These are phyloP conservation scores for Anthonomus grandis DNA, from an alignment of 1,140 invertebrate genomes.

Conservation along the genomic window DNA sequence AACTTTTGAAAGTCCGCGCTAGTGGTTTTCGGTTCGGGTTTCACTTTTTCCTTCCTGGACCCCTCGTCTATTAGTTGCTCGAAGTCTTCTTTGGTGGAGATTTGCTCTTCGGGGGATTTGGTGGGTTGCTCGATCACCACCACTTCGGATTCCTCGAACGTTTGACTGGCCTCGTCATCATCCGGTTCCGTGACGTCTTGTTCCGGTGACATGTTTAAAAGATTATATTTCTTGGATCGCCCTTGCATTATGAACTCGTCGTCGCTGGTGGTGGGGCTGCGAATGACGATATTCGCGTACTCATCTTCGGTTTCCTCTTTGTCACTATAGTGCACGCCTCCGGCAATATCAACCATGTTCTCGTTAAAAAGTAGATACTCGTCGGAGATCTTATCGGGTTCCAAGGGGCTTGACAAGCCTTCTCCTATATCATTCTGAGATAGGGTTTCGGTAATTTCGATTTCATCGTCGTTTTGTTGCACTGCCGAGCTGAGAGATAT, in stretches of 20 bases:
- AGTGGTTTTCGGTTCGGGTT: constrained; percentile 37
- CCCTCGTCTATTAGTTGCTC: constrained; percentile 59
- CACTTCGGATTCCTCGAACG: constrained; percentile 59
- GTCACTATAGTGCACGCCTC: constrained; percentile 60
- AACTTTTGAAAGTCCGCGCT: constrained; percentile 44
- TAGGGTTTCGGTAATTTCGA: constrained; percentile 60
- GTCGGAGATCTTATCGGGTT: constrained; percentile 56
- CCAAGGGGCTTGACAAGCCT: constrained; percentile 57
- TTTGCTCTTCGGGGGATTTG: constrained; percentile 59
- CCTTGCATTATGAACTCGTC: constrained; percentile 45
- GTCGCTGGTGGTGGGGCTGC: constrained; percentile 47
- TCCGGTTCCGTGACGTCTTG: constrained; percentile 52
- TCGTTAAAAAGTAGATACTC: constrained; percentile 62
- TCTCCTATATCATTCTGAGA: constrained; percentile 54
- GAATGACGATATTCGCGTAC: constrained; percentile 45
- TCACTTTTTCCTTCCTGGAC: constrained; percentile 52
- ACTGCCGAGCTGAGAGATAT: constrained; percentile 58
- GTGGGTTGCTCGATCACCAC: constrained; percentile 59
- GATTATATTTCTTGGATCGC: constrained; percentile 38
- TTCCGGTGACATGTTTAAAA: constrained; percentile 52
- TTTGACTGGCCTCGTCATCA: constrained; percentile 50
- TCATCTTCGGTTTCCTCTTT: constrained; percentile 50
- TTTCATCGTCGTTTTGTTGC: constrained; percentile 55
- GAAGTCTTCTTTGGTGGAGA: constrained; percentile 61
- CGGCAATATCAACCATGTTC: constrained; percentile 56